Evolutionary conservation across 2,113 vertebrate species (phyloP).

Genomic region (Prionailurus viverrinus): DNA sequence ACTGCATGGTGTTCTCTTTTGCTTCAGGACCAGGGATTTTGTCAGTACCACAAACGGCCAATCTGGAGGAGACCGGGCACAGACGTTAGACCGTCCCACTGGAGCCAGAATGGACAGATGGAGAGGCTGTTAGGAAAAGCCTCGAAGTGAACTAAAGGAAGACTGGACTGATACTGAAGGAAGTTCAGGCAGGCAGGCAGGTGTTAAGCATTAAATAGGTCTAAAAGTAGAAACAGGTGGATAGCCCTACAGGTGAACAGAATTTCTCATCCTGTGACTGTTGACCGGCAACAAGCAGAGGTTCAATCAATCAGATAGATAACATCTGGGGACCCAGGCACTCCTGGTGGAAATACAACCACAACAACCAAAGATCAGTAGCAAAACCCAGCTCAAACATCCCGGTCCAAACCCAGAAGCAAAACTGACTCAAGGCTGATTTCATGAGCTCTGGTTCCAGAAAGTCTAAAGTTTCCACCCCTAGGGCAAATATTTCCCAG

Average conservation of each 20-base stretch:
- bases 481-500: not conserved
- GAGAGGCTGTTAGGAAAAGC: not conserved
- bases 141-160: not conserved
- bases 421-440: not conserved
- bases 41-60: not conserved
- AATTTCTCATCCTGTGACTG: not conserved
- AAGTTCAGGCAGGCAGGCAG: not conserved
- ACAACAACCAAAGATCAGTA: not conserved
- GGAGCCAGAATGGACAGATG: not conserved
- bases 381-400: not conserved
- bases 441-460: not conserved
- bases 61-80: not conserved
- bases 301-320: not conserved
- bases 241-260: not conserved
- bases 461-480: not conserved
- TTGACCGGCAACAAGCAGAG: not conserved
- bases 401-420: not conserved
- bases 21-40: not conserved
- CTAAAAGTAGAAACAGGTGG: constrained; percentile 9
- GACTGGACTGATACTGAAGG: not conserved
- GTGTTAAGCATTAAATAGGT: not conserved
- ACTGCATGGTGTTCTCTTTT: not conserved
- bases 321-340: not conserved
- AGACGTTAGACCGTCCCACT: not conserved
- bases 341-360: not conserved